These are phyloP conservation scores for Miltochrista miniata DNA, from an alignment of 2,888 invertebrate species.

Conservation along the genomic window DNA sequence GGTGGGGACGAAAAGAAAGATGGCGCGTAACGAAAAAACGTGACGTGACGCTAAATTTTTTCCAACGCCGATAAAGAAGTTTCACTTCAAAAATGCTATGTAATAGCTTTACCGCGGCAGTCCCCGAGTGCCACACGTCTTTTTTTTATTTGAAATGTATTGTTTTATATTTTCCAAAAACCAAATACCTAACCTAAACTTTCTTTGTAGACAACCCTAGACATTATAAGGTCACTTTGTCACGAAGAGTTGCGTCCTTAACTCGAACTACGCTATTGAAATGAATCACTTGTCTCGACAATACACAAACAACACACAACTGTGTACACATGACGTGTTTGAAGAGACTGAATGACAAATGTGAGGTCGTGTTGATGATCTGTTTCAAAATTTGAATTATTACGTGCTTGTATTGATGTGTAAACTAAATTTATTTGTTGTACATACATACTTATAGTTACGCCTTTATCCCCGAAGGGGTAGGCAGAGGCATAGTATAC, in stretches of 20 bases:
- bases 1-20: too few relatives aligned
- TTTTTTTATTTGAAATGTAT: too few relatives aligned
- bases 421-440: neutral
- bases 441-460: too few relatives aligned
- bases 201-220: constrained; percentile 22
- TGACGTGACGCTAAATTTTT: too few relatives aligned
- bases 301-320: neutral
- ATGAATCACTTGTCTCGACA: constrained; percentile 8
- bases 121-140: too few relatives aligned
- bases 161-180: neutral
- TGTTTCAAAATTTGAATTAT: constrained; percentile 6
- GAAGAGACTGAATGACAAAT: neutral
- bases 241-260: constrained; percentile 30
- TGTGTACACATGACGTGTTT: constrained; percentile 1
- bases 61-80: too few relatives aligned
- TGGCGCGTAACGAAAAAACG: too few relatives aligned
- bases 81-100: too few relatives aligned
- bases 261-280: constrained; percentile 5
- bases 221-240: constrained; percentile 20
- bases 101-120: too few relatives aligned
- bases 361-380: neutral
- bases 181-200: neutral
- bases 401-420: neutral
- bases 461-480: too few relatives aligned
- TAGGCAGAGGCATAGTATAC: too few relatives aligned